Evolutionary conservation across 2,888 invertebrate genomes (phyloP), one percentile per base, ranked within the genome.

Genomic region (Podotricha telesiphe): DNA sequence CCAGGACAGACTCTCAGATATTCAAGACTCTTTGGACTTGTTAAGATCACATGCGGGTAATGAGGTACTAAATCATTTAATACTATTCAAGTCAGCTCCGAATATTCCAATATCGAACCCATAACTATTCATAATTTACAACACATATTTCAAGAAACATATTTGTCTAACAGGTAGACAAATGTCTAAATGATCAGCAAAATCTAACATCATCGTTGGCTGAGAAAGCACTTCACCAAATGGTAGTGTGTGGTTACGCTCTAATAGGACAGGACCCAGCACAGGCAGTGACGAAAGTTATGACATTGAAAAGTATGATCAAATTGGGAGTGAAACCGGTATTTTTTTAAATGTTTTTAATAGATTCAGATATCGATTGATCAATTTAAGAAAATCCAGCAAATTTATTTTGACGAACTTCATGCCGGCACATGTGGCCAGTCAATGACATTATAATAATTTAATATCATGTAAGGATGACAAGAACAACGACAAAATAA

Each of bases 171-270:
- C 67, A 92, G 91, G 76, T 87, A 15, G 86, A 89, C 1, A 65
- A 34, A 5, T 92, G 92, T 58, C 77, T 92, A 1, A 28, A 68
- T 11, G 74, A 77, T n/a, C 81, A 79, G 40, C 85, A 88, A 67
- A 90, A 89, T 58, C 81, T 81, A 47, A 91, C 90, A 0, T 73
- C 86, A 45, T 76, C 79, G 0, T 68, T 92, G n/a, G 91, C 91
- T 0, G 91, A 92, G 78, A 91, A 86, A 72, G 88, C 91, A 2
- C 78, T 93, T 0, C 92, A 92, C 64, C 91, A 92, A 76, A 91
- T 93, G 91, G 92, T 91, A 51, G 85, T 92, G 1, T 93, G 92
- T 68, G 92, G 92, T 0, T 92, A 92, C 66, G 91, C 92, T 0
- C 77, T 92, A 69, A 92, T 92, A 3, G 92, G 92, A 0, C 92